Evolutionary conservation across 2,888 invertebrate species (phyloP).

Genomic region (Hesperia comma): DNA sequence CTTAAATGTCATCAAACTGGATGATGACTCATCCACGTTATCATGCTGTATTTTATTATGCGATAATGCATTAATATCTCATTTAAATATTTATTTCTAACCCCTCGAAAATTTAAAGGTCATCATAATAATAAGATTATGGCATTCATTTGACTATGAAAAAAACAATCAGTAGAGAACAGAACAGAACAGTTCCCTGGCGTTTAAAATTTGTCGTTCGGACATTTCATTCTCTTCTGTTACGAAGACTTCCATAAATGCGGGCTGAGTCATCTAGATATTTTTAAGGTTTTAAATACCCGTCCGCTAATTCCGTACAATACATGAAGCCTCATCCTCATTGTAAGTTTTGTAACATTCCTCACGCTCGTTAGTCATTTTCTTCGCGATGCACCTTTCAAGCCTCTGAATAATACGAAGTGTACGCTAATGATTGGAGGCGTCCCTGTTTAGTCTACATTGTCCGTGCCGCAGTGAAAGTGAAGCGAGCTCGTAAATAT

Average conservation of each 20-base stretch:
- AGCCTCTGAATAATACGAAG: slow-evolving; percentile 18
- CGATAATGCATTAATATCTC: not conserved
- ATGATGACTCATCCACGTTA: slow-evolving; percentile 13
- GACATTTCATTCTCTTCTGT: too few relatives aligned
- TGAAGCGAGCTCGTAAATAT: slow-evolving; percentile 28
- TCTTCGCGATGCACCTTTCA: not conserved
- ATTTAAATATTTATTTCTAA: too few relatives aligned
- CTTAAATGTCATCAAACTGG: slow-evolving; percentile 18
- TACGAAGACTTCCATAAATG: too few relatives aligned
- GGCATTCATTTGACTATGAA: too few relatives aligned
- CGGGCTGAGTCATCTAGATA: too few relatives aligned
- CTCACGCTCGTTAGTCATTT: not conserved
- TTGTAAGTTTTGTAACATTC: not conserved
- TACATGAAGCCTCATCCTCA: not conserved
- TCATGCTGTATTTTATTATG: slow-evolving; percentile 6
- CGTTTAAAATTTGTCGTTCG: too few relatives aligned
- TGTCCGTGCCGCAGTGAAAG: slow-evolving; percentile 23
- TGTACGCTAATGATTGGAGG: slow-evolving; percentile 29
- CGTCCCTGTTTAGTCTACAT: slow-evolving; percentile 12
- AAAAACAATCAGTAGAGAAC: too few relatives aligned
- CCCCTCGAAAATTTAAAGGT: too few relatives aligned
- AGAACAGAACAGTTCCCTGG: too few relatives aligned
- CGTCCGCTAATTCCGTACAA: not conserved
- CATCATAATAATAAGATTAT: too few relatives aligned
- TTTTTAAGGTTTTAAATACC: too few relatives aligned